These are phyloP conservation scores for Drosophila nikananu DNA, from an alignment of 1,140 invertebrate species.

Conservation along the genomic window DNA sequence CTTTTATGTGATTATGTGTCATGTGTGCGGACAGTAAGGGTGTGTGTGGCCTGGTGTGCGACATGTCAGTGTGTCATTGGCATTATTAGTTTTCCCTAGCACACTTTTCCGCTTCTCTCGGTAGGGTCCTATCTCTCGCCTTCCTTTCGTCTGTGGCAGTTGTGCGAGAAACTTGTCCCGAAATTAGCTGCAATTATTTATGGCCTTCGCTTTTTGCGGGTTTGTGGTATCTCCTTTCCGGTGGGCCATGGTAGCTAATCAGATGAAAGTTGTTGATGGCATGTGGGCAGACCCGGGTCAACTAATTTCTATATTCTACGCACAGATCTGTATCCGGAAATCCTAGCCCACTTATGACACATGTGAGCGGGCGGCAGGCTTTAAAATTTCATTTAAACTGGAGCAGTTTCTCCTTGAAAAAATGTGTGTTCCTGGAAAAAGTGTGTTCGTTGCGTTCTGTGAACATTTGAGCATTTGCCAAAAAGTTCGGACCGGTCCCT, in stretches of 20 bases:
- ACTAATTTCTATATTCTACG: slow-evolving; percentile 37
- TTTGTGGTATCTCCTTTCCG: background rate
- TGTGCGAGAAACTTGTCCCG: slow-evolving; percentile 43
- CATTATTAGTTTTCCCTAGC: slow-evolving; percentile 68
- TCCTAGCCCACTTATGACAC: slow-evolving; percentile 4
- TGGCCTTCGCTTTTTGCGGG: slow-evolving; percentile 48
- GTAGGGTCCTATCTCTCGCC: background rate
- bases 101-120: slow-evolving; percentile 22
- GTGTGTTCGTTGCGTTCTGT: background rate
- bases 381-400: slow-evolving; percentile 24
- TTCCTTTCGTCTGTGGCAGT: slow-evolving; percentile 17
- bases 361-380: background rate
- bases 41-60: slow-evolving; percentile 8
- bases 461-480: slow-evolving; percentile 39
- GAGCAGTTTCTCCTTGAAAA: slow-evolving; percentile 1
- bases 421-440: background rate
- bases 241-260: slow-evolving; percentile 36
- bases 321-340: slow-evolving; percentile 25
- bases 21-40: slow-evolving; percentile 39
- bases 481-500: slow-evolving; percentile 30
- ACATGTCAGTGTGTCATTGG: slow-evolving; percentile 65
- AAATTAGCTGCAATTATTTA: slow-evolving; percentile 80
- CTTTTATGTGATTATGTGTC: slow-evolving; percentile 82
- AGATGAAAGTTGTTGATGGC: slow-evolving; percentile 38
- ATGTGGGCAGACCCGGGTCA: slow-evolving; percentile 22